A percentile compares a stretch with the other conserved stretches of the same genome.
Evolutionary conservation across 2,888 invertebrate genomes (phyloP).

Genomic region (Pseudococcus longispinus): DNA sequence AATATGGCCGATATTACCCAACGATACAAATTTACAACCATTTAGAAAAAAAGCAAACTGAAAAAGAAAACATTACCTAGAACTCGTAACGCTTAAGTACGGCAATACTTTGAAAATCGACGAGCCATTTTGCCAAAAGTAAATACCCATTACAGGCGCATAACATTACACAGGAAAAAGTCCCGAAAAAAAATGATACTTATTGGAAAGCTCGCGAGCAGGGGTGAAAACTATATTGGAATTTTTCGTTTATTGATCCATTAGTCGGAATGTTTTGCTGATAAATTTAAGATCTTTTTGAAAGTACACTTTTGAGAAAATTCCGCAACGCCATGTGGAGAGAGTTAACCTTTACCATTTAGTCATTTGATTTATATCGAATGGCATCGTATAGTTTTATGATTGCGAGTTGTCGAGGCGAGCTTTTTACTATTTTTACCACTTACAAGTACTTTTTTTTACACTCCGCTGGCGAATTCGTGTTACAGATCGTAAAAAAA

Average conservation of each 20-base stretch:
- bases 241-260: slow-evolving; percentile 22
- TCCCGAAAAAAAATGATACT: background rate
- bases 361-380: slow-evolving; percentile 44
- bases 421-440: slow-evolving; percentile 25
- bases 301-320: background rate
- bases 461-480: background rate
- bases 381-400: slow-evolving; percentile 47
- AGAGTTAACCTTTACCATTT: slow-evolving; percentile 22
- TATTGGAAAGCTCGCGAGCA: background rate
- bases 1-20: background rate
- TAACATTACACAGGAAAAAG: background rate
- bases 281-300: slow-evolving; percentile 11
- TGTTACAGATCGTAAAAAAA: slow-evolving; percentile 30
- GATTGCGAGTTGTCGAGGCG: slow-evolving; percentile 25
- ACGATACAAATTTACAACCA: background rate
- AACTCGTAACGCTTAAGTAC: slow-evolving; percentile 8
- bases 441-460: slow-evolving; percentile 30
- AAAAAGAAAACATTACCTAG: background rate
- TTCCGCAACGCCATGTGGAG: background rate
- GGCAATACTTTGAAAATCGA: slow-evolving; percentile 5
- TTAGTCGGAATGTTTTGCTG: slow-evolving; percentile 13
- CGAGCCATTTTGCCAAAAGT: background rate
- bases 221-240: background rate
- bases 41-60: background rate
- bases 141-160: background rate